These are phyloP conservation scores for Diceros bicornis DNA, from an alignment of 2,797 vertebrate genomes.

Conservation along the genomic window DNA sequence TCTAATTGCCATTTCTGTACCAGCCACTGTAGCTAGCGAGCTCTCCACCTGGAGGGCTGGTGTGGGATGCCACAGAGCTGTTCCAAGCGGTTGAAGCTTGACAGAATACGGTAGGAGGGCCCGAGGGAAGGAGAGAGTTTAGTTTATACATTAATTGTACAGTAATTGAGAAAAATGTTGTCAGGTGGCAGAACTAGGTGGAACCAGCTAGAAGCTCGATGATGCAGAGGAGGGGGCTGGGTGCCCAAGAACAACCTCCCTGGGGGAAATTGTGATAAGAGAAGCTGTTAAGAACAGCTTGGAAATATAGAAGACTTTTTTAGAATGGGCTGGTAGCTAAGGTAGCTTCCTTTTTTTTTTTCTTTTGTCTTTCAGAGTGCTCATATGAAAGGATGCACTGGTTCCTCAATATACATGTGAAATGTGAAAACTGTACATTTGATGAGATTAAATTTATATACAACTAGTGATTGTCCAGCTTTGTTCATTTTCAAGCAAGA, in stretches of 20 bases:
- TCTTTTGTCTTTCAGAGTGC: slow-evolving; percentile 31
- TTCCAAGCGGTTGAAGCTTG: slow-evolving; percentile 41
- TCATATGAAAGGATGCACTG: background rate
- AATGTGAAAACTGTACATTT: background rate
- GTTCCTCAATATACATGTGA: background rate
- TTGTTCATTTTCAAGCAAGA: slow-evolving; percentile 13
- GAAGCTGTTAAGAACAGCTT: background rate
- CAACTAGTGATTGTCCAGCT: background rate
- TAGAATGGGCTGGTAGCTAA: background rate
- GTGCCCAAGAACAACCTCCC: slow-evolving; percentile 53
- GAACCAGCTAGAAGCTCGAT: background rate
- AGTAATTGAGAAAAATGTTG: slow-evolving; percentile 52
- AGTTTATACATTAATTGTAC: slow-evolving; percentile 74
- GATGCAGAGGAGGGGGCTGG: slow-evolving; percentile 72
- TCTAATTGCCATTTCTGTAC: slow-evolving; percentile 60
- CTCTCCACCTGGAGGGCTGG: slow-evolving; percentile 8
- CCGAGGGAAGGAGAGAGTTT: background rate
- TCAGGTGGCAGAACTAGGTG: slow-evolving; percentile 20
- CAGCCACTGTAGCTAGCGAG: slow-evolving; percentile 19
- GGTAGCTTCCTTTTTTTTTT: background rate
- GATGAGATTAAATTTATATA: slow-evolving; percentile 36
- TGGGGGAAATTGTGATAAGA: slow-evolving; percentile 12
- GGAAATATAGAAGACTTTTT: slow-evolving; percentile 50
- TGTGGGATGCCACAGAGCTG: slow-evolving; percentile 59
- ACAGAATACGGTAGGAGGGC: slow-evolving; percentile 57